Base-by-base conservation (phyloP, 2,797 vertebrate genomes). In the Leontocebus nigricollis region DNA sequence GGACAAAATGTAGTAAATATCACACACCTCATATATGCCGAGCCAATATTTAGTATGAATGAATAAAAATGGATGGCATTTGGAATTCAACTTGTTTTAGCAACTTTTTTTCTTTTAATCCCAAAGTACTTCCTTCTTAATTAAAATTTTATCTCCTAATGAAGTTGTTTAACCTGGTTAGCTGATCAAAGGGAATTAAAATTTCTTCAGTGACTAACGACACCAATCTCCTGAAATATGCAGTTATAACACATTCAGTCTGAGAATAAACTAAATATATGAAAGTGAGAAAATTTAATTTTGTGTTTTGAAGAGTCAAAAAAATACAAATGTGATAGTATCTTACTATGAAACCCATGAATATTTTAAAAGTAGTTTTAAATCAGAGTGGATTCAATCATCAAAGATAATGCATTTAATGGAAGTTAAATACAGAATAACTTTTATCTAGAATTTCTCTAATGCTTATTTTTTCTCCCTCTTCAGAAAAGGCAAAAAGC, bases 211-310 rank as follows among this genome's bases (percentile, higher is more conserved):
- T 84, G 86, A 94, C 52, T 73, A 57, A 92, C 48, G 75, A 80
- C 46, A 87, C 88, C 92, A 92, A 85, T 97, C 41, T 85, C 27
- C 82, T 86, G 48, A 92, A 97, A 96, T 89, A 90, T 12, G 80
- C 36, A 82, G 52, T 70, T 89, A 95, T 89, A 39, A 94, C 57
- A 94, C 70, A 95, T 83, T 73, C 80, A 94, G 41, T 30, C 73
- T 85, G 82, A 96, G 85, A 97, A 93, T 76, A 39, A 95, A 94
- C 59, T 81, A 61, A 84, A 79, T 79, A 83, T 80, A 39, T 59
- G 81, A 94, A 95, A 92, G 76, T 92, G 88, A 97, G 88, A 96
- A 87, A 92, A 88, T 91, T 67, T 96, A 97, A 93, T 90, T 97
- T 72, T 76, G 46, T 96, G 84, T 95, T 89, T 96, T 92, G 46